Evolutionary conservation across 2,113 vertebrate species (phyloP).

Genomic region (Apistogramma diplotaenia): DNA sequence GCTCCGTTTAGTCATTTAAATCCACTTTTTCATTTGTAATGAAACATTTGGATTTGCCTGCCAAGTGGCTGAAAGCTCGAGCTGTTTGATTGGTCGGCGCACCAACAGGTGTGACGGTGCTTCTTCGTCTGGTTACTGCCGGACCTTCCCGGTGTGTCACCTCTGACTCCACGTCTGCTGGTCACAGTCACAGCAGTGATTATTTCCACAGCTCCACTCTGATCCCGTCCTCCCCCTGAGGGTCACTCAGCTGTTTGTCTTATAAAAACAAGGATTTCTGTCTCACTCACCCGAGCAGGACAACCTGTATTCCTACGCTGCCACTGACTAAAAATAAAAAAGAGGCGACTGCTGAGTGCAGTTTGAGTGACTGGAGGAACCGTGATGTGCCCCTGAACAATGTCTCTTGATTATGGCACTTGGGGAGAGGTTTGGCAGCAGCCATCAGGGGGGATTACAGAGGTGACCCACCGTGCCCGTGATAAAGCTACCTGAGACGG

Average conservation of each 20-base stretch:
- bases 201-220: neutral
- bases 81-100: conserved; percentile 28
- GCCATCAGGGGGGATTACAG: neutral
- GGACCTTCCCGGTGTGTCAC: neutral
- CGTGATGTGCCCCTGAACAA: neutral
- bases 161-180: neutral
- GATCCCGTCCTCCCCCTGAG: neutral
- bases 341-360: neutral
- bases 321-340: neutral
- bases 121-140: conserved; percentile 1
- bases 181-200: neutral
- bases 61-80: conserved; percentile 18
- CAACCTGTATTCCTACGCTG: neutral
- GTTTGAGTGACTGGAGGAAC: neutral
- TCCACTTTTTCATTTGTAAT: neutral
- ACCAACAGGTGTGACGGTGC: conserved; percentile 34
- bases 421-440: neutral
- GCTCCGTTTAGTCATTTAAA: neutral
- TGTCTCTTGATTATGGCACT: neutral
- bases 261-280: neutral
- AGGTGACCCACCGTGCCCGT: neutral
- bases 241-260: conserved; percentile 12
- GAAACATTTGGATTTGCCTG: neutral
- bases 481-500: neutral
- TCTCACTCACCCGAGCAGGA: neutral